phyloP scores from a whole-genome alignment of 2,113 vertebrate genomes.

The Chamaea fasciata region DNA sequence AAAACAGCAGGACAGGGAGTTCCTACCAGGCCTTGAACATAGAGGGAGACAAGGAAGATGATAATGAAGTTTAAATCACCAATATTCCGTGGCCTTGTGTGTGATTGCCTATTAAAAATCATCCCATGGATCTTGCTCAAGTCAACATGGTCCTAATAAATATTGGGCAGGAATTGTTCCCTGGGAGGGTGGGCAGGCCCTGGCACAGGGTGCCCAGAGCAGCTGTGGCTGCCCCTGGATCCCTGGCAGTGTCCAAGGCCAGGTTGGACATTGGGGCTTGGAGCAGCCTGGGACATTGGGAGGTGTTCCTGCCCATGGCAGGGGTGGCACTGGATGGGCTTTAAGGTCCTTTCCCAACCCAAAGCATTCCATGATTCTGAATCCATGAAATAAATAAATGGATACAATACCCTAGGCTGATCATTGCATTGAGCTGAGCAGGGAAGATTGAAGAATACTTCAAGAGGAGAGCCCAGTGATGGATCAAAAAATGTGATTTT shows the following conservation, averaged over 20 bases:
- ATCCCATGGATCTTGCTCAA: background rate
- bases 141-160: background rate
- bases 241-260: background rate
- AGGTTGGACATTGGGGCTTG: fast-evolving
- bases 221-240: background rate
- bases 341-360: fast-evolving
- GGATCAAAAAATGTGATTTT: background rate
- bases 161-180: background rate
- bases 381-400: background rate
- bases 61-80: background rate
- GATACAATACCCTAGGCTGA: background rate
- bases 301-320: background rate
- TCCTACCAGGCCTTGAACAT: background rate
- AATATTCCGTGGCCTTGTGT: background rate
- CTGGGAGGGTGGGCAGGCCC: background rate
- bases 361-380: background rate
- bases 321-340: fast-evolving
- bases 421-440: background rate
- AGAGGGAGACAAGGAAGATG: background rate
- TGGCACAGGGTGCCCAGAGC: background rate
- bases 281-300: background rate
- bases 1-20: background rate
- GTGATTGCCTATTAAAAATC: background rate
- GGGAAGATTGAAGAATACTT: background rate
- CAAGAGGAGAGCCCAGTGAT: background rate